Percentiles rank a stretch among this genome's conserved stretches.
phyloP scores from a whole-genome alignment of 2,113 vertebrate genomes.

The Triplophysa tibetana region DNA sequence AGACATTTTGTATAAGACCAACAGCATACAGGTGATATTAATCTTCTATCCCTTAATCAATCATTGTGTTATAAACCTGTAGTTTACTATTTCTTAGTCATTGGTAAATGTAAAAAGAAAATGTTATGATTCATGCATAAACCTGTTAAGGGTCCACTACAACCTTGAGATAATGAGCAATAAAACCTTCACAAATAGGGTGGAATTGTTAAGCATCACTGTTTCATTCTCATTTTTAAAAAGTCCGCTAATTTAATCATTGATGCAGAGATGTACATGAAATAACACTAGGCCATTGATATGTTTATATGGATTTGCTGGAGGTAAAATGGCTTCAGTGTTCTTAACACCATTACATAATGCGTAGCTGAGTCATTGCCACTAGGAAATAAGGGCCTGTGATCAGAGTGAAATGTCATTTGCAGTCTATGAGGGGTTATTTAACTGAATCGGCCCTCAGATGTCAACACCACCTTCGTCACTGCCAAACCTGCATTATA shows the following conservation, averaged over 20 bases:
- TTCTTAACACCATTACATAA: constrained; percentile 28
- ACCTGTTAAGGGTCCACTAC: neutral
- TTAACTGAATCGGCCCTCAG: constrained; percentile 30
- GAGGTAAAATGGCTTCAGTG: constrained; percentile 25
- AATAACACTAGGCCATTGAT: neutral
- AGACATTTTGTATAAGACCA: neutral
- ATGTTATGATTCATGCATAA: neutral
- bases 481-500: constrained; percentile 27
- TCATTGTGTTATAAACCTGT: neutral
- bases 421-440: constrained; percentile 1
- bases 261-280: neutral
- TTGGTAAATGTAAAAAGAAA: too few species aligned
- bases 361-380: constrained; percentile 33
- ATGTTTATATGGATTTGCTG: constrained; percentile 7
- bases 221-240: neutral
- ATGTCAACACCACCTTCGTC: constrained; percentile 38
- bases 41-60: neutral
- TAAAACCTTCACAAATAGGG: neutral
- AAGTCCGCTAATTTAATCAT: neutral
- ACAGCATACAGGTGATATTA: too few species aligned
- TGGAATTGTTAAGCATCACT: neutral
- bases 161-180: neutral
- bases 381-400: neutral
- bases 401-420: constrained; percentile 25
- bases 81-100: neutral